Base-by-base conservation (phyloP, 2,797 vertebrate genomes). In the Chaetodon trifasciatus region DNA sequence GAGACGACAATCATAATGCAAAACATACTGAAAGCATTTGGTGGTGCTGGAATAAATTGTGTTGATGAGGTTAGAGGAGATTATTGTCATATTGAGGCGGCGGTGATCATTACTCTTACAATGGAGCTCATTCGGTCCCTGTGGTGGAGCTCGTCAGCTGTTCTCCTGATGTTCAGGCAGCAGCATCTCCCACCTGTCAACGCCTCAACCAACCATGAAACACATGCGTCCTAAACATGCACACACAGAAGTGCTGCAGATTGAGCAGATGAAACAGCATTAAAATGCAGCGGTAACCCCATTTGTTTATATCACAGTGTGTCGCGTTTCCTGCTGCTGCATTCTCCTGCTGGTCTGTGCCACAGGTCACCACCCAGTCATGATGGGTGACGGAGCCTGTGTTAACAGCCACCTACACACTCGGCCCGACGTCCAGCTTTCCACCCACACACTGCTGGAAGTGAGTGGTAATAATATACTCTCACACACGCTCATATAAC, bases 31-130 rank as follows among this genome's bases (percentile, higher is more conserved):
- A 79, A 91, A 91, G 77, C 90, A 90, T 91, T 93, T 89, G 90
- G 89, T 89, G 83, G 82, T 90, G 85, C 76, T 86, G 78, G 91
- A 73, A 75, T 91, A 86, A 94, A 94, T 87, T 83, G 91, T 61
- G 71, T 86, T 93, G 93, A 96, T 94, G 91, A 93, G 91, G 93
- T 95, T 93, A 95, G 76, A 72, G 81, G 61, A 81, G 88, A 94
- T 95, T 93, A 94, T 94, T 93, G 93, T 94, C 93, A 91, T 81
- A 58, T 76, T 58, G 88, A 78, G 79, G 83, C 71, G 87, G 62
- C 77, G 73, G 57, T 76, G 84, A 86, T 94, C 94, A 94, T 94
- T 84, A 93, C 79, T 94, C 94, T 94, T 93, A 65, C 65, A 69
- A 76, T 75, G 79, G 78, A 88, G 81, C 79, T 89, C 75, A 81